Base-by-base conservation (phyloP, 1,140 invertebrate species). In the Drosophila pallidifrons region DNA sequence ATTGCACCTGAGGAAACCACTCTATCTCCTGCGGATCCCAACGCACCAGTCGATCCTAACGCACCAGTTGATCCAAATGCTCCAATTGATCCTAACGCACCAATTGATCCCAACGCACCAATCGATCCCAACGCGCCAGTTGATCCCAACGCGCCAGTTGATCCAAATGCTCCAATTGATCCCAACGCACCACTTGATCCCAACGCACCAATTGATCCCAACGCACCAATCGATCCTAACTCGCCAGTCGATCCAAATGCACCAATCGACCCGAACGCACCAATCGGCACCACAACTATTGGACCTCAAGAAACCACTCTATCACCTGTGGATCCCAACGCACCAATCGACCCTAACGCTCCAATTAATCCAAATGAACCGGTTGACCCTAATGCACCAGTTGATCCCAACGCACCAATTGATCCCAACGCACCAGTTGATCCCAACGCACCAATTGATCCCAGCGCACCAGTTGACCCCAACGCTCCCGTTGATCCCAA, bases 401-500 rank as follows among this genome's bases (percentile, higher is more conserved):
- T 57, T 2, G 28, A 52, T 32, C 51, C 51, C 0, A 52, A 52
- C 3, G n/a, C 51, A 1, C 51, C 67, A 13, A 38, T 61, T 1
- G 25, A 52, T 1, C 67, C 67, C 10, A 61, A 61, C 5, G 38
- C 25, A 0, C 57, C 67, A 13, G 67, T 55, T 0, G 47, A 74
- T 7, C 71, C 70, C 0, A 69, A 69, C 8, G 66, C 57, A 45
- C 55, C 66, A 32, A 55, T 58, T 1, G 46, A 47, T 16, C 75
- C 69, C 0, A 72, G 54, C 28, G 10, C 59, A 7, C 60, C 73
- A 16, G 49, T 65, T 0, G 43, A 65, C n/a, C 49, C 67, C 2
- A 70, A 68, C 11, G 54, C 46, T 1, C 49, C 64, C 0, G 52
- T 66, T 1, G 52, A 54, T 25, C 35, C 47, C 0, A 60, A 60